A percentile compares a stretch with the other conserved stretches of the same genome.
Evolutionary conservation across 2,888 invertebrate genomes (phyloP).

Genomic region (Lottia scabra): DNA sequence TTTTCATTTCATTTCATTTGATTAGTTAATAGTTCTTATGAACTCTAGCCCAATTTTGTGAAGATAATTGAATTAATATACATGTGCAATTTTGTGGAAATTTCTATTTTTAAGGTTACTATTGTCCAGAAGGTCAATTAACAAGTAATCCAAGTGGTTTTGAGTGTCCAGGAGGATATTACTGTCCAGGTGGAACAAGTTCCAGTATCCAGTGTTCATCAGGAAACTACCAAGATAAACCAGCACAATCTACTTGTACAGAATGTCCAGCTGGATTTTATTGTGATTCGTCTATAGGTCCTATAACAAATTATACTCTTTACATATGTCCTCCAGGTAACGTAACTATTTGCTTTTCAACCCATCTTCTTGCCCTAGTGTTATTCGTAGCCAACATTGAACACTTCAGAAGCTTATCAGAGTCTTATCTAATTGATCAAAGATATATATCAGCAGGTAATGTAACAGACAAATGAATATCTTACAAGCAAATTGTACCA

Average conservation of each 20-base stretch:
- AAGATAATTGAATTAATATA: too few species aligned
- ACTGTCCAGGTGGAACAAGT: constrained; percentile 53
- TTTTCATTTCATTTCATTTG: too few species aligned
- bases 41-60: too few species aligned
- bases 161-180: constrained; percentile 62
- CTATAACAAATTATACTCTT: constrained; percentile 57
- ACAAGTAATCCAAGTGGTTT: constrained; percentile 46
- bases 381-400: too few species aligned
- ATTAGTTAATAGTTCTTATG: too few species aligned
- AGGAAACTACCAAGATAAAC: constrained; percentile 61
- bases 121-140: constrained; percentile 58
- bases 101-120: constrained; percentile 54
- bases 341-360: constrained; percentile 29
- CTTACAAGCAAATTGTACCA: too few species aligned
- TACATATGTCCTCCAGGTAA: constrained; percentile 62
- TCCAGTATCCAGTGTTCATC: constrained; percentile 53
- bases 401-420: too few species aligned
- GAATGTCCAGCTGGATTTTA: constrained; percentile 63
- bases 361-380: too few species aligned
- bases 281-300: constrained; percentile 59
- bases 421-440: too few species aligned
- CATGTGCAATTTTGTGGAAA: too few species aligned
- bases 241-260: constrained; percentile 55
- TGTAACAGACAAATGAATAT: too few species aligned
- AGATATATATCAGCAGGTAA: too few species aligned